Evolutionary conservation across 2,888 invertebrate species (phyloP), one percentile per base, ranked within the genome.

Genomic region (Stenichneumon culpator): DNA sequence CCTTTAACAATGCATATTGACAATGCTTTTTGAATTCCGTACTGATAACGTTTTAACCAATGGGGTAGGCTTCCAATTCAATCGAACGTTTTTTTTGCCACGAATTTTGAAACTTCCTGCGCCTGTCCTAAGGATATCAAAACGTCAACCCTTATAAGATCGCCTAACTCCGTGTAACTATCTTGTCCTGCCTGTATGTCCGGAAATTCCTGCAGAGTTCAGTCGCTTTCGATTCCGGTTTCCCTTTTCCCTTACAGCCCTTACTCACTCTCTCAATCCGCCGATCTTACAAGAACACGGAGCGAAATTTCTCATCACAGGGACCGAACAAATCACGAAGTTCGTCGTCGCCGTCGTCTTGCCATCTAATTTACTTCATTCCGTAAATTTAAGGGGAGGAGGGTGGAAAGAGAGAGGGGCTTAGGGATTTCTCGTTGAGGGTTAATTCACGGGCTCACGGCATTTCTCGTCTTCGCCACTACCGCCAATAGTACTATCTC

Each of bases 341-440:
- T 82, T 70, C 28, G 52, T 52, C 47, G 50, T 65, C 25, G n/a
- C 28, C 47, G 50, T 65, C 75, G 39, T 52, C 82, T 78, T 44
- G 69, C 63, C 77, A 25, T 78, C 72, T 57, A 82, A 78, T 82
- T 82, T 72, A 52, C 65, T 54, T 32, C 44, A 77, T 44, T 65
- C 70, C 32, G 36, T 44, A 52, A 77, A 72, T 77, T 77, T 70
- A 44, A 70, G 69, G 50, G 63, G 52, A 19, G 75, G 25, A 44
- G n/a, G 60, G 16, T 67, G 14, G 60, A 47, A 60, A 68, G 39
- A 67, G 52, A 28, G 52, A 57, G 36, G n/a, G 11, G 19, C n/a
- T 82, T 72, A 72, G 82, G 44, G 36, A 72, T 78, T 72, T 82
- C 73, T 83, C 79, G 39, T 73, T 67, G 72, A 73, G 63, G 78